Base-by-base conservation (phyloP, 2,888 invertebrate species). In the Cryptocephalus primarius region DNA sequence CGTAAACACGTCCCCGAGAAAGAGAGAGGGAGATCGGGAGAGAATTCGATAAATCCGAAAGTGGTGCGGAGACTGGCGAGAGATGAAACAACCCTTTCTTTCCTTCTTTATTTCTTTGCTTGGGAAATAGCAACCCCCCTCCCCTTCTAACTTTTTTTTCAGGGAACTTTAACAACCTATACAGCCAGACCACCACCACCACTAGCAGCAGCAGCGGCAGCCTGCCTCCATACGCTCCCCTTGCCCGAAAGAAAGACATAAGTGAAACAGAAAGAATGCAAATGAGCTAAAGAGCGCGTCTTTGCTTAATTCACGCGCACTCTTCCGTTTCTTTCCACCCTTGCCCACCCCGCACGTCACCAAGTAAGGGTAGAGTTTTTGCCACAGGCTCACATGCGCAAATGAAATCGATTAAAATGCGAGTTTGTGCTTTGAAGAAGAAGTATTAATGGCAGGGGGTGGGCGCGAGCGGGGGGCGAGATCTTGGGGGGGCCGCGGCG, bases 371-470 rank as follows among this genome's bases (percentile, higher is more conserved):
- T 66, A 63, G 65, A 68, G 68, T 69, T 69, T 70, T 72, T 70
- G 72, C 72, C 66, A 75, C 75, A 71, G 72, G 66, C 75, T 75
- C 76, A 76, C 76, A 76, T 76, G 77, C 77, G 77, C 77, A 77
- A 78, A 77, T 78, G 77, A 76, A 77, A 78, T 78, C 78, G 77
- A 78, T 78, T 77, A 77, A 78, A 77, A 77, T 77, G 76, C 76
- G 77, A 75, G 71, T 73, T 73, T 72, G 73, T 74, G 74, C 74
- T 74, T 74, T 74, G 73, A 74, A 73, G 71, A 72, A 72, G 72
- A 72, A 72, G 71, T 69, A 70, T 69, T 69, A 70, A 68, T 68
- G 67, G 69, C 67, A 63, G 64, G 63, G 61, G 65, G 56, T 54
- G 57, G 57, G 55, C 56, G 53, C 56, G 50, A 58, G 53, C 48